phyloP scores from a whole-genome alignment of 2,113 vertebrate species.

The Monopterus albus region DNA sequence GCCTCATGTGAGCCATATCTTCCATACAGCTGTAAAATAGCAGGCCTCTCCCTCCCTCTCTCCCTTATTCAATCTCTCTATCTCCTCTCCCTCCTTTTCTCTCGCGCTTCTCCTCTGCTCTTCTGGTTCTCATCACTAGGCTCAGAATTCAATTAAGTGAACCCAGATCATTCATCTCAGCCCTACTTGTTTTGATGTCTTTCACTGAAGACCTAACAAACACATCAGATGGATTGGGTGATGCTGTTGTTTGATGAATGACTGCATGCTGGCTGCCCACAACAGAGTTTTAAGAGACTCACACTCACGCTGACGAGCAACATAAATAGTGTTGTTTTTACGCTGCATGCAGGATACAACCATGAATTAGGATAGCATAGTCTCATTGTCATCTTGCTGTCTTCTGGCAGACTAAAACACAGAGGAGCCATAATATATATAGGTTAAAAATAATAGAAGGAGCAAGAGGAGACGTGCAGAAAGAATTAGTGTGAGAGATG shows the following conservation, averaged over 20 bases:
- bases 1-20: conserved; percentile 81
- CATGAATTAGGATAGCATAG: conserved; percentile 18
- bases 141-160: conserved; percentile 73
- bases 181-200: conserved; percentile 69
- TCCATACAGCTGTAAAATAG: conserved; percentile 81
- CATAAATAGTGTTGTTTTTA: conserved; percentile 28
- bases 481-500: conserved; percentile 25
- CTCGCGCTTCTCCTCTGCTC: conserved; percentile 44
- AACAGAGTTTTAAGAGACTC: conserved; percentile 34
- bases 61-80: conserved; percentile 43
- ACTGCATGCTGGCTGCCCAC: conserved; percentile 21
- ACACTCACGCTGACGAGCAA: conserved; percentile 22
- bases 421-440: conserved; percentile 13
- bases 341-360: conserved; percentile 16
- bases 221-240: conserved; percentile 57
- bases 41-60: conserved; percentile 58
- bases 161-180: conserved; percentile 65
- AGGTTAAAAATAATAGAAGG: conserved; percentile 2
- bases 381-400: conserved; percentile 5
- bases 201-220: conserved; percentile 65
- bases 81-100: conserved; percentile 55
- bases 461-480: conserved; percentile 15
- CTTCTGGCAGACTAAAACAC: neutral
- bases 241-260: conserved; percentile 54
- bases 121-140: conserved; percentile 75